These are phyloP conservation scores for Nebria salina DNA, from an alignment of 2,888 invertebrate species.

Conservation along the genomic window DNA sequence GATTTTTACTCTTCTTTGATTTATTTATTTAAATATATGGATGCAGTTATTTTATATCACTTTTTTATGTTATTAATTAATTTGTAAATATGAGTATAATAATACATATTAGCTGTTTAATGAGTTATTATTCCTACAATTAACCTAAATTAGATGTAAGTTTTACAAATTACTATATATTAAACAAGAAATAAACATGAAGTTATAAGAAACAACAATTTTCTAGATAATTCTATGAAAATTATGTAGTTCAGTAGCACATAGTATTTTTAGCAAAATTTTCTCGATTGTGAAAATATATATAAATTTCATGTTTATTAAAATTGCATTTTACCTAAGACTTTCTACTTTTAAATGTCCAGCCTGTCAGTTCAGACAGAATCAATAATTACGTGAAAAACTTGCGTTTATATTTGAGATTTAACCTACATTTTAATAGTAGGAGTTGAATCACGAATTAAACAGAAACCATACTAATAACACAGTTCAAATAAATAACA, in stretches of 20 bases:
- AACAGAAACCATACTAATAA: neutral
- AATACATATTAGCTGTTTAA: too few relatives aligned
- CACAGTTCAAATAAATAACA: neutral
- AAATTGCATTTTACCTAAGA: constrained; percentile 18
- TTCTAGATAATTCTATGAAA: constrained; percentile 12
- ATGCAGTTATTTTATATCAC: too few relatives aligned
- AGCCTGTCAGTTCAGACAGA: constrained; percentile 25
- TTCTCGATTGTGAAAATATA: constrained; percentile 15
- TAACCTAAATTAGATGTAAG: too few relatives aligned
- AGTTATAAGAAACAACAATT: constrained; percentile 9
- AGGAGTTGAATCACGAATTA: constrained; percentile 22
- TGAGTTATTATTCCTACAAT: too few relatives aligned
- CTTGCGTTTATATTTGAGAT: constrained; percentile 12
- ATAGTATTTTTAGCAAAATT: constrained; percentile 28
- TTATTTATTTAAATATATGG: too few relatives aligned
- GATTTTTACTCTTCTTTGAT: too few relatives aligned
- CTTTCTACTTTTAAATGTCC: constrained; percentile 23
- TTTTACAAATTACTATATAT: too few relatives aligned
- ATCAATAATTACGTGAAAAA: constrained; percentile 28
- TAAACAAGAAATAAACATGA: too few relatives aligned
- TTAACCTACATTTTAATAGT: constrained; percentile 28
- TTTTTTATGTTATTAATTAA: too few relatives aligned
- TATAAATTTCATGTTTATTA: constrained; percentile 23
- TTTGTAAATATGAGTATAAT: too few relatives aligned
- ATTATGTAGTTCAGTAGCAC: constrained; percentile 29